Conservation (phyloP, 2,888 invertebrate genomes). For the Polymixis lichenea region DNA sequence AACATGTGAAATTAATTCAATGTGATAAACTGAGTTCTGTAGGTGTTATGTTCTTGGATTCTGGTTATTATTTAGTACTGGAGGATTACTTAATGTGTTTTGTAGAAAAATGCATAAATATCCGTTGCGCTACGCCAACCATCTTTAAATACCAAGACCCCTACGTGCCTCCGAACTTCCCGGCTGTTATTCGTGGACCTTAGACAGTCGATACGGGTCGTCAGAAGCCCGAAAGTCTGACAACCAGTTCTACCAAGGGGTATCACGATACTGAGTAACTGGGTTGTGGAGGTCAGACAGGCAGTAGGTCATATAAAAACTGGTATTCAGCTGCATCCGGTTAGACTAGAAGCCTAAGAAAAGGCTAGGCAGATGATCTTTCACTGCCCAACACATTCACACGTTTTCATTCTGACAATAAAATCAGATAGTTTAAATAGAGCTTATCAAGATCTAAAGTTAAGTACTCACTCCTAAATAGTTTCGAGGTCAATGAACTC, state of each 20-base stretch:
- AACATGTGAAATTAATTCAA: slow-evolving; percentile 36
- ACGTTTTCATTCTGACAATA: slow-evolving; percentile 19
- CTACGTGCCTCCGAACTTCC: too few species aligned
- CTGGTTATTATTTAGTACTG: background rate
- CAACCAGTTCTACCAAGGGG: too few species aligned
- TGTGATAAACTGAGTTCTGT: slow-evolving; percentile 28
- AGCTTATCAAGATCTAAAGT: slow-evolving; percentile 35
- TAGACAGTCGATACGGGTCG: too few species aligned
- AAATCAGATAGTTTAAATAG: slow-evolving; percentile 33
- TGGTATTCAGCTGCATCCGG: too few species aligned
- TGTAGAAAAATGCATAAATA: background rate
- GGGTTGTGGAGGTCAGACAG: too few species aligned
- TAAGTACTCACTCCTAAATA: slow-evolving; percentile 32
- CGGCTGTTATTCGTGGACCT: too few species aligned
- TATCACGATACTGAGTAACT: too few species aligned
- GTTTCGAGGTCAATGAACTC: slow-evolving; percentile 27
- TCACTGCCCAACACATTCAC: slow-evolving; percentile 14
- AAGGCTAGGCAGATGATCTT: background rate
- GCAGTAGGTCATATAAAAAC: too few species aligned
- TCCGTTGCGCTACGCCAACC: background rate
- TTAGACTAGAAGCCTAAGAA: too few species aligned
- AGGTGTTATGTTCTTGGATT: slow-evolving; percentile 20
- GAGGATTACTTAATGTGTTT: background rate
- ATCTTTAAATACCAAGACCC: too few species aligned
- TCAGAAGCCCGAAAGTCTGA: too few species aligned